Evolutionary conservation across 35 echinoderm and acorn worm species (phyloP).

Genomic region (Patiria miniata): DNA sequence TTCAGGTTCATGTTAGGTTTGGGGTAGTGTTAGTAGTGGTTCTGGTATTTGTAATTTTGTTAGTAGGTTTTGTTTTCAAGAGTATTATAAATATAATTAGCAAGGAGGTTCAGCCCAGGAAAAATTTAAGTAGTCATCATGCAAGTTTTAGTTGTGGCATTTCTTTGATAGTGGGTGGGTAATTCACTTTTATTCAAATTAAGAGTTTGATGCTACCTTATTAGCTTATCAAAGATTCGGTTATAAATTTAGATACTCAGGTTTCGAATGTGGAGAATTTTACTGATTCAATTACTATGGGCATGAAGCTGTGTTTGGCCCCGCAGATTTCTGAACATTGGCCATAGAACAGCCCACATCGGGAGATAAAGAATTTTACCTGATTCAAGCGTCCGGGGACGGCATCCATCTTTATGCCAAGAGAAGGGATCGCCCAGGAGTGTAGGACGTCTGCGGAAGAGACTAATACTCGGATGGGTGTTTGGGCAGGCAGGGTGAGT

Average conservation of each 20-base stretch:
- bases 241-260: slow-evolving; percentile 43
- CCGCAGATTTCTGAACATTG: slow-evolving; percentile 86
- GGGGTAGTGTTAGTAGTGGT: neutral
- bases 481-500: slow-evolving; percentile 44
- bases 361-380: slow-evolving; percentile 36
- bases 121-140: slow-evolving; percentile 53
- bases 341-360: slow-evolving; percentile 77
- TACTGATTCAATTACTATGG: slow-evolving; percentile 75
- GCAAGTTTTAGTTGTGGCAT: slow-evolving; percentile 66
- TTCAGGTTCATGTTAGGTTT: slow-evolving; percentile 34
- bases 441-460: slow-evolving; percentile 74
- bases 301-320: slow-evolving; percentile 88
- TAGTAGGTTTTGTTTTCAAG: neutral
- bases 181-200: slow-evolving; percentile 40
- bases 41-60: neutral
- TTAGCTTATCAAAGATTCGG: slow-evolving; percentile 72
- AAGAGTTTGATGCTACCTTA: slow-evolving; percentile 79
- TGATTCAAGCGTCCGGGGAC: slow-evolving; percentile 74
- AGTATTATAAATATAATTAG: neutral
- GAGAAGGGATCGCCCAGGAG: slow-evolving; percentile 67
- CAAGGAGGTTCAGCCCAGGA: slow-evolving; percentile 36
- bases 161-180: slow-evolving; percentile 28
- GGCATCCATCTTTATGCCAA: slow-evolving; percentile 89
- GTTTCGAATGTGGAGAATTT: slow-evolving; percentile 49
- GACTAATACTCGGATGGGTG: slow-evolving; percentile 57